phyloP scores from a whole-genome alignment of 2,888 invertebrate genomes.

The Diplazon laetatorius region DNA sequence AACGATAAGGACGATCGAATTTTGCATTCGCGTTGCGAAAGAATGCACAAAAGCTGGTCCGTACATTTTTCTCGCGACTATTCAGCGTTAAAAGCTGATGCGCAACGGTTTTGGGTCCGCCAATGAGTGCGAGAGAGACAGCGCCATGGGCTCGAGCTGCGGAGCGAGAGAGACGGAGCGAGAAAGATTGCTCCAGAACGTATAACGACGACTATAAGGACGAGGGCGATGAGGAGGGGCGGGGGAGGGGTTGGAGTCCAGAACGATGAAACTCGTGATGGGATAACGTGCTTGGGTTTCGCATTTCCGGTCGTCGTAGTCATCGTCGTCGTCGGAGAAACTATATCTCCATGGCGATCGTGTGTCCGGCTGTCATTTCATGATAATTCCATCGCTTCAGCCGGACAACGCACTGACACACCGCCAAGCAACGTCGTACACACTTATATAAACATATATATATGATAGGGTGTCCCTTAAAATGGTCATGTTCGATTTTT shows the following conservation, averaged over 20 bases:
- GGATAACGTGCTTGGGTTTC: conserved; percentile 31
- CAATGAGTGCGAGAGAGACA: too few species aligned
- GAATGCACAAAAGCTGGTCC: neutral
- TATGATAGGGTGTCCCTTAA: too few species aligned
- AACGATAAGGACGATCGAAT: conserved; percentile 19
- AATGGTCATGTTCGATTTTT: too few species aligned
- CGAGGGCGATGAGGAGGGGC: too few species aligned
- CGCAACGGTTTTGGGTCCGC: too few species aligned
- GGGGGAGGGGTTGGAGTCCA: too few species aligned
- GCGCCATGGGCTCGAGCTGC: too few species aligned
- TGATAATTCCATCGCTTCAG: conserved; percentile 20
- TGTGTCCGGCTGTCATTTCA: conserved; percentile 14
- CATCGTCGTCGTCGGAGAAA: neutral
- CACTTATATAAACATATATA: too few species aligned
- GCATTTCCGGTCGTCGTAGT: conserved; percentile 51
- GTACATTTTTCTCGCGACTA: neutral
- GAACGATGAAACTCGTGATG: conserved; percentile 1
- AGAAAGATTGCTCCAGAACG: too few species aligned
- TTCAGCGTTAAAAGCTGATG: too few species aligned
- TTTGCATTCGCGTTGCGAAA: neutral
- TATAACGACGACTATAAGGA: too few species aligned
- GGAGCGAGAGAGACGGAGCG: too few species aligned
- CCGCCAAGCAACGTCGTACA: neutral
- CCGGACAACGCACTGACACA: conserved; percentile 1
- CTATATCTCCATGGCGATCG: conserved; percentile 2